A percentile compares a stretch with the other conserved stretches of the same genome.
Conservation (phyloP, 2,113 vertebrate species). For the Dinomys branickii region DNA sequence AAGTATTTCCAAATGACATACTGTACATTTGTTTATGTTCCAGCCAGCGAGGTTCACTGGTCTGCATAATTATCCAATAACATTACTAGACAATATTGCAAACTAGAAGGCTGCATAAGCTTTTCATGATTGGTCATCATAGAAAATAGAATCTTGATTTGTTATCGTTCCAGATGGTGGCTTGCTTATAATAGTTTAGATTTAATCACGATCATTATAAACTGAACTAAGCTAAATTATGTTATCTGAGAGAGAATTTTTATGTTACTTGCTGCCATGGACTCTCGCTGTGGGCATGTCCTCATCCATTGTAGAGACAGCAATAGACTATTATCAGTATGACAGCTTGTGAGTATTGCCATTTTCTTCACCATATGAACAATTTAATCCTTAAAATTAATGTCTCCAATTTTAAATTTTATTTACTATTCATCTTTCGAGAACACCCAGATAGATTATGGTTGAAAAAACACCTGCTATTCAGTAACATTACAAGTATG, state of each 20-base stretch:
- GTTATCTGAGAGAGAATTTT: constrained; percentile 65
- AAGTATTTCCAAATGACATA: constrained; percentile 30
- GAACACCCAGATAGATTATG: neutral
- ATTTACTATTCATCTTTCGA: constrained; percentile 66
- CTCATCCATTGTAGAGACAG: constrained; percentile 16
- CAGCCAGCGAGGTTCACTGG: constrained; percentile 55
- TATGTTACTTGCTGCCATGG: constrained; percentile 46
- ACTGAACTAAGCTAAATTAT: constrained; percentile 61
- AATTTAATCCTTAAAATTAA: constrained; percentile 64
- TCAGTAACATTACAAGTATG: constrained; percentile 35
- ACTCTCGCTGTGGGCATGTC: neutral
- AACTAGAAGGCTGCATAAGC: constrained; percentile 57
- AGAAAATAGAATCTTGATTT: constrained; percentile 77
- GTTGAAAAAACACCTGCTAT: neutral
- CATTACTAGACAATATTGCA: constrained; percentile 57
- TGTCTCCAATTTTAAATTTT: constrained; percentile 41
- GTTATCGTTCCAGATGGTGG: constrained; percentile 64
- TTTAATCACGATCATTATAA: constrained; percentile 73
- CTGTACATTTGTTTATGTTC: constrained; percentile 71
- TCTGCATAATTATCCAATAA: constrained; percentile 67
- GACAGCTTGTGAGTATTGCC: constrained; percentile 33
- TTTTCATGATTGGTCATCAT: constrained; percentile 64
- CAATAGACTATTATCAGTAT: neutral
- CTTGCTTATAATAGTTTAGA: constrained; percentile 75
- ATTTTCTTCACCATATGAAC: constrained; percentile 27